Conservation (phyloP, 2,797 vertebrate genomes). For the Distichodus sexfasciatus region DNA sequence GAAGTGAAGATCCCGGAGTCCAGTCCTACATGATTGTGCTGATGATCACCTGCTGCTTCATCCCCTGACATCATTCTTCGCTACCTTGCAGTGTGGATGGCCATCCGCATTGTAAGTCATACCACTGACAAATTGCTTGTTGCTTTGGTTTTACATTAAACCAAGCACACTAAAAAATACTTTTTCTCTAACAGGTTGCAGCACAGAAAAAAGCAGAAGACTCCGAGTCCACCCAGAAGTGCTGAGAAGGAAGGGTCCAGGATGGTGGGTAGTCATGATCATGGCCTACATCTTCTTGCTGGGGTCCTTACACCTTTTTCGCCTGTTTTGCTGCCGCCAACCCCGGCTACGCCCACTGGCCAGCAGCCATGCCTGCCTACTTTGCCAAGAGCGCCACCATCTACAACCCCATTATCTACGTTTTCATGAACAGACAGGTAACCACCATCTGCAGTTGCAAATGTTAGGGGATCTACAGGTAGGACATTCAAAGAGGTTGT, state of each 20-base stretch:
- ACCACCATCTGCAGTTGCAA: too few species aligned
- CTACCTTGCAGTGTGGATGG: conserved; percentile 82
- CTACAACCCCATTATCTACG: conserved; percentile 88
- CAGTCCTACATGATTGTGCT: conserved; percentile 85
- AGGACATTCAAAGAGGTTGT: too few species aligned
- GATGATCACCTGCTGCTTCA: conserved; percentile 81
- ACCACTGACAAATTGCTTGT: too few species aligned
- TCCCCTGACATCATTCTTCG: conserved; percentile 77
- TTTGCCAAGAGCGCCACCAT: conserved; percentile 91
- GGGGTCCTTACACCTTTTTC: conserved; percentile 84
- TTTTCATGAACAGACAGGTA: conserved; percentile 90
- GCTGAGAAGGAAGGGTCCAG: conserved; percentile 86
- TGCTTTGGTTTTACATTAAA: too few species aligned
- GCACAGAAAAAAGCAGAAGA: conserved; percentile 87
- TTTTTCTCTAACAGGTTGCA: conserved; percentile 73
- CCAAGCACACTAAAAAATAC: too few species aligned
- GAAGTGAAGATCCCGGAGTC: conserved; percentile 79
- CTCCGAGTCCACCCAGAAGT: conserved; percentile 88
- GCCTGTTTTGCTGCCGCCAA: too few species aligned
- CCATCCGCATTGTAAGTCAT: conserved; percentile 79
- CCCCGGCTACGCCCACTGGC: conserved; percentile 84
- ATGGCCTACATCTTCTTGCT: conserved; percentile 76
- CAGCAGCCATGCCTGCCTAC: conserved; percentile 82
- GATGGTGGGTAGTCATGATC: conserved; percentile 88
- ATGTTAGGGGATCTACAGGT: too few species aligned